Percentiles rank a stretch among this genome's conserved stretches.
These are phyloP conservation scores for Heteromormyrus szaboi DNA, from an alignment of 2,797 vertebrate species.

Conservation along the genomic window DNA sequence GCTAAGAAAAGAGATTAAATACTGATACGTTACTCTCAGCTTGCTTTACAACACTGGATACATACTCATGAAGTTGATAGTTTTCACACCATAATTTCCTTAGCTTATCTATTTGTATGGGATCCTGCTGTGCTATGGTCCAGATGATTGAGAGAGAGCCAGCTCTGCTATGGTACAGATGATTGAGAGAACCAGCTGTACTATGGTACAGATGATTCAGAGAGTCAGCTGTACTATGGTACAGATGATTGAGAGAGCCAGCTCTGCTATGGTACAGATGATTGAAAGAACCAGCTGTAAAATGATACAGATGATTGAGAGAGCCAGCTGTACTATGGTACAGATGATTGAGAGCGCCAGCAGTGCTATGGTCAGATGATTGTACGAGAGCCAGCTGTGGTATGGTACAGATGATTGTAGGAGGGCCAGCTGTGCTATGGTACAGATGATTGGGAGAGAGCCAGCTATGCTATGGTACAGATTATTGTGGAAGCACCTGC, in stretches of 20 bases:
- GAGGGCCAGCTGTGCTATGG: neutral
- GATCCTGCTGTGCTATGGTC: neutral
- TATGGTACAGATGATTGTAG: neutral
- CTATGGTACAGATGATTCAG: neutral
- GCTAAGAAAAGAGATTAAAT: neutral
- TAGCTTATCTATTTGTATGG: neutral
- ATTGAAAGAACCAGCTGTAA: neutral
- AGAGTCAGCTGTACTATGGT: neutral
- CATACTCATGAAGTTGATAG: neutral
- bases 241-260: neutral
- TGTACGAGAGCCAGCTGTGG: neutral
- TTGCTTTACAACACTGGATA: neutral
- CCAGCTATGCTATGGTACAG: neutral
- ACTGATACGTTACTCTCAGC: neutral
- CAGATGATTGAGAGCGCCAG: neutral
- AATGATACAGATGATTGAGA: neutral
- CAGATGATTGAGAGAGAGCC: neutral
- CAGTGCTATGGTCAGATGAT: neutral
- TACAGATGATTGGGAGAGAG: neutral
- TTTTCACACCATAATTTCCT: neutral
- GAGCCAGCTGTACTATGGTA: neutral
- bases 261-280: neutral
- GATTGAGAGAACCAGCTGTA: neutral
- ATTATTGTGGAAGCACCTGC: neutral
- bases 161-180: neutral